Evolutionary conservation across 2,888 invertebrate genomes (phyloP).

Genomic region (Athalia cordata): DNA sequence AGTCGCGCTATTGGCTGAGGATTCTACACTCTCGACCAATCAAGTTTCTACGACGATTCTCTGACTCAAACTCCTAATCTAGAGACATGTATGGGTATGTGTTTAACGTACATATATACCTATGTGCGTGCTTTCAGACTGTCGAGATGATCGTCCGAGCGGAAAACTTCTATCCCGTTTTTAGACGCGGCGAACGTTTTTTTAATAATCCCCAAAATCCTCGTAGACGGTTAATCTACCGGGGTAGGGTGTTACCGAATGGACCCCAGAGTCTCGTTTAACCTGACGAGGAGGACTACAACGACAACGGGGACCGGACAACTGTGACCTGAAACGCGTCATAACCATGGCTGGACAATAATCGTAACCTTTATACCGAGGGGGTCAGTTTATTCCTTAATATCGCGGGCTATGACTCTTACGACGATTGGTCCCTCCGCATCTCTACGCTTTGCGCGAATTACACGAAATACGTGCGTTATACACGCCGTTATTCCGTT

Average conservation of each 20-base stretch:
- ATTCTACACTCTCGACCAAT: constrained; percentile 11
- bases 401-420: constrained; percentile 44
- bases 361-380: constrained; percentile 42
- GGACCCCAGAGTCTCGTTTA: constrained; percentile 32
- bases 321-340: constrained; percentile 42
- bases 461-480: neutral
- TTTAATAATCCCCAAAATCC: constrained; percentile 40
- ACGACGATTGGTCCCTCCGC: constrained; percentile 36
- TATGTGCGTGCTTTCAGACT: neutral
- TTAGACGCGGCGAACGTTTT: constrained; percentile 31
- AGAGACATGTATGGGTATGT: neutral
- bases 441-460: neutral
- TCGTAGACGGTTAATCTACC: constrained; percentile 41
- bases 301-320: constrained; percentile 30
- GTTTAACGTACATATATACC: neutral
- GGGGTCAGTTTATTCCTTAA: constrained; percentile 44
- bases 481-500: neutral
- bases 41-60: neutral
- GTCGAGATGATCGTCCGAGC: neutral
- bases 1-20: constrained; percentile 21
- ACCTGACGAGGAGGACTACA: constrained; percentile 37
- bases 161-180: neutral
- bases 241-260: constrained; percentile 17
- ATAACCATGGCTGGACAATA: constrained; percentile 41
- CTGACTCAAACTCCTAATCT: too few species aligned